phyloP scores from a whole-genome alignment of 2,797 vertebrate genomes.

The Melanogrammus aeglefinus region DNA sequence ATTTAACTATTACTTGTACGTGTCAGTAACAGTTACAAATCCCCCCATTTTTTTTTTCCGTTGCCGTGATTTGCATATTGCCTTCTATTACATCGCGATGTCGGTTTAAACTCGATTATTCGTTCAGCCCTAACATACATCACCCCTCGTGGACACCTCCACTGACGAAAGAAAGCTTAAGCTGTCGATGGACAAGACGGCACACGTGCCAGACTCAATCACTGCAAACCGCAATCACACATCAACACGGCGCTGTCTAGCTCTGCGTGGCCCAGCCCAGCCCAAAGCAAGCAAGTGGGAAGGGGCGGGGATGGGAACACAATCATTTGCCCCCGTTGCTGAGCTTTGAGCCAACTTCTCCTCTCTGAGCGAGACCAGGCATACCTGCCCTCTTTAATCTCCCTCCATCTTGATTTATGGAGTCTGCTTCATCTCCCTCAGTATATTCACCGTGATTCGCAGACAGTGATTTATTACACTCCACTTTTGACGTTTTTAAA shows the following conservation, averaged over 20 bases:
- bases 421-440: slow-evolving; percentile 64
- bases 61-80: no score
- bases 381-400: slow-evolving; percentile 60
- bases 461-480: not conserved
- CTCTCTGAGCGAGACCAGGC: slow-evolving; percentile 48
- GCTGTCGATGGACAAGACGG: not conserved
- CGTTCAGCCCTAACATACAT: not conserved
- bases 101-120: no score
- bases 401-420: slow-evolving; percentile 56
- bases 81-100: no score
- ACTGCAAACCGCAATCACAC: not conserved
- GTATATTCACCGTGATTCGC: slow-evolving; percentile 24
- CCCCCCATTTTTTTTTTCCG: no score
- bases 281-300: not conserved
- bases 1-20: no score
- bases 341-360: slow-evolving; percentile 41
- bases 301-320: slow-evolving; percentile 8
- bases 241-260: not conserved
- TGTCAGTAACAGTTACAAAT: no score
- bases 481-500: not conserved
- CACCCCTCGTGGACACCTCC: not conserved
- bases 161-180: not conserved
- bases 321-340: slow-evolving; percentile 50
- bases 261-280: no score
- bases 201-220: not conserved